These are phyloP conservation scores for Sebastes iracundus DNA, from an alignment of 2,797 vertebrate genomes.

Conservation along the genomic window DNA sequence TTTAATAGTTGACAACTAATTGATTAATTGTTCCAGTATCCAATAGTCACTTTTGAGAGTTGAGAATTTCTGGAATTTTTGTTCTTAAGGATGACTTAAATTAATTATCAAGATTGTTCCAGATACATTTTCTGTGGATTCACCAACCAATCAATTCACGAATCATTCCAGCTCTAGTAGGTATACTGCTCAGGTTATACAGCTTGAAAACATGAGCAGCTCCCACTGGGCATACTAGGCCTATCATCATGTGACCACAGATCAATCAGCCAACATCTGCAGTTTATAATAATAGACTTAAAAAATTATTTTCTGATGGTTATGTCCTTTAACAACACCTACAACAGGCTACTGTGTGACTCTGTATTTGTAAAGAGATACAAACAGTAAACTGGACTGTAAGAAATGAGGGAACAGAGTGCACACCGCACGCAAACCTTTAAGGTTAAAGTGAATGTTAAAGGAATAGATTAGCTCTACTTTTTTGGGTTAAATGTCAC, in stretches of 20 bases:
- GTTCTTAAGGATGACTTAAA: background rate
- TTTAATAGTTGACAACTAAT: no score
- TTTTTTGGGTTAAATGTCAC: accelerated
- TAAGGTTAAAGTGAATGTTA: no score
- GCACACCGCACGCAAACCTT: no score
- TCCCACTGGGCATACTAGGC: background rate
- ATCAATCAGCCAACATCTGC: background rate
- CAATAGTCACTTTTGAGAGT: background rate
- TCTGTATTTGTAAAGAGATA: background rate
- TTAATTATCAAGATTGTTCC: background rate
- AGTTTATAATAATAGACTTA: background rate
- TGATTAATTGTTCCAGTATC: no score
- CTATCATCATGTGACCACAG: background rate
- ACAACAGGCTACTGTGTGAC: background rate
- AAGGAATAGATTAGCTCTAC: background rate
- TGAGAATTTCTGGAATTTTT: background rate
- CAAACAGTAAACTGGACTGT: no score
- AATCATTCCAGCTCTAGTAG: background rate
- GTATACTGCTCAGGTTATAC: background rate
- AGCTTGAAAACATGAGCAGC: constrained; percentile 1
- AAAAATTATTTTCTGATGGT: background rate
- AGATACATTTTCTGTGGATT: background rate
- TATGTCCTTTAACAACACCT: background rate
- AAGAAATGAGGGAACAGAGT: no score
- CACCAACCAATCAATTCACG: background rate